Evolutionary conservation across 2,113 vertebrate genomes (phyloP).

Genomic region (Bombycilla garrulus): DNA sequence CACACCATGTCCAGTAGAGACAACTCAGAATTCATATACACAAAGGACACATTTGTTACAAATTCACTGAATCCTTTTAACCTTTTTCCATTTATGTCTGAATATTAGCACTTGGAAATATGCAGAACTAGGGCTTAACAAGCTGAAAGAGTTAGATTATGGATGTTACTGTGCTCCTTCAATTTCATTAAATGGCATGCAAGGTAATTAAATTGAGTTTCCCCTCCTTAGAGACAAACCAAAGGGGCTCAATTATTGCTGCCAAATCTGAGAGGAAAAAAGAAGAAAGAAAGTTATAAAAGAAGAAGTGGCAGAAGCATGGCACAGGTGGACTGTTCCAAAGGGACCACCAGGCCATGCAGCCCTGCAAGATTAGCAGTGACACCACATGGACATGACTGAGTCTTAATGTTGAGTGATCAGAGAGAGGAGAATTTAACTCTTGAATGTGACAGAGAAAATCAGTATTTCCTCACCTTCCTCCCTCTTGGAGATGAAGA

Average conservation of each 20-base stretch:
- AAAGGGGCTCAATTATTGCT: background rate
- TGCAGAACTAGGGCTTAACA: background rate
- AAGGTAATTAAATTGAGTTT: conserved; percentile 38
- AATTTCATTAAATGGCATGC: conserved; percentile 5
- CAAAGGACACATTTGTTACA: conserved; percentile 34
- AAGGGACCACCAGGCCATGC: rapidly evolving
- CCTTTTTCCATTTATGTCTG: conserved; percentile 57
- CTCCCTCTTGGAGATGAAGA: background rate
- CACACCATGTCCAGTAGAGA: background rate
- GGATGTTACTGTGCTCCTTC: conserved; percentile 11
- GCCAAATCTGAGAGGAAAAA: background rate
- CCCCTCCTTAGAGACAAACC: background rate
- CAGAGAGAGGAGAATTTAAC: background rate
- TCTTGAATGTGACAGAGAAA: background rate
- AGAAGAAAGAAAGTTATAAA: background rate
- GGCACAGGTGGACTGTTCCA: background rate
- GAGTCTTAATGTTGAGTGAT: background rate
- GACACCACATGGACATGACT: background rate
- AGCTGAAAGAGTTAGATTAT: conserved; percentile 23
- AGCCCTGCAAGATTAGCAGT: background rate
- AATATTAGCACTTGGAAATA: conserved; percentile 39
- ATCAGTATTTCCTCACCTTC: background rate
- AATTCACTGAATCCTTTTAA: conserved; percentile 62
- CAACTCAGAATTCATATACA: conserved; percentile 36
- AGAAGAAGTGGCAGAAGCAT: background rate